These are phyloP conservation scores for Acleris sparsana DNA, from an alignment of 2,888 invertebrate genomes.

Conservation along the genomic window DNA sequence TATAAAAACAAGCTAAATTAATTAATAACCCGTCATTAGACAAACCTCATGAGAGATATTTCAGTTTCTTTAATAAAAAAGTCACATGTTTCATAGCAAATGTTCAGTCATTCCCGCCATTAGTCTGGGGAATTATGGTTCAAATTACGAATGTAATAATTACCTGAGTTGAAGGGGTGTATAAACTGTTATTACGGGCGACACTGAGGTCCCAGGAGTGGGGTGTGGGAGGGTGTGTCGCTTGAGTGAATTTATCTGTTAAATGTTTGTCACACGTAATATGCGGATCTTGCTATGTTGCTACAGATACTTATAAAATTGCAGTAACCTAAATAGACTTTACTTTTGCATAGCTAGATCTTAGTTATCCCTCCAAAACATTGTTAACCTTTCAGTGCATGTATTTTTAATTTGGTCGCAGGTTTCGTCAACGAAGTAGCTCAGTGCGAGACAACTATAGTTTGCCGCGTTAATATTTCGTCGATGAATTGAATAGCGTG, in stretches of 20 bases:
- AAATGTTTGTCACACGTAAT: constrained; percentile 1
- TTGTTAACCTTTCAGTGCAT: no score
- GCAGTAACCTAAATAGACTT: no score
- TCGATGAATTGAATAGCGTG: no score
- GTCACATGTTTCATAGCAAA: background rate
- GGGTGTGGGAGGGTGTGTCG: constrained; percentile 21
- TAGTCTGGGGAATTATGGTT: constrained; percentile 2
- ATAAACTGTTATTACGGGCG: constrained; percentile 15
- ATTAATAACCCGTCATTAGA: constrained; percentile 21
- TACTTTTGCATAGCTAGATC: no score
- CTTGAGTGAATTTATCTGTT: constrained; percentile 14
- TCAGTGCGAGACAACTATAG: no score
- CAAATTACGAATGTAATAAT: background rate
- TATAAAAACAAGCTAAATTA: constrained; percentile 5
- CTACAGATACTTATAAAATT: no score
- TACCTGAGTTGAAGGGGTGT: background rate
- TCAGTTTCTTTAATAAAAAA: background rate
- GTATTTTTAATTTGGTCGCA: no score
- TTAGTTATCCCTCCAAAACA: no score
- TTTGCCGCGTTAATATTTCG: no score
- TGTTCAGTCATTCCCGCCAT: background rate
- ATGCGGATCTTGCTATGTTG: background rate
- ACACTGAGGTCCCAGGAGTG: constrained; percentile 27
- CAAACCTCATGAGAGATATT: constrained; percentile 15
- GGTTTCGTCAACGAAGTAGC: no score